Evolutionary conservation across 2,888 invertebrate species (phyloP).

Genomic region (Diaprepes abbreviatus): DNA sequence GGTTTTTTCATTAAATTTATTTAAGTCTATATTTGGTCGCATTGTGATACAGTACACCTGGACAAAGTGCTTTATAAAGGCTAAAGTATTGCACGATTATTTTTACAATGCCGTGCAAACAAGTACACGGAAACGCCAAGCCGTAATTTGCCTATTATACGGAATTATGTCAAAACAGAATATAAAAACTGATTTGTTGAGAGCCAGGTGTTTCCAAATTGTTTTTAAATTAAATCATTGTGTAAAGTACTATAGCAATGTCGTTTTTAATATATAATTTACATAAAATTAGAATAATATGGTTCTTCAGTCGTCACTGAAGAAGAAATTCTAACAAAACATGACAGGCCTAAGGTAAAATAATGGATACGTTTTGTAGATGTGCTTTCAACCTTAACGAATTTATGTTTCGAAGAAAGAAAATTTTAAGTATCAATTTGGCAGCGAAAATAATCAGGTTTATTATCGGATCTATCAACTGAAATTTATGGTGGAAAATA

Average conservation of each 20-base stretch:
- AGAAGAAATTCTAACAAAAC: not conserved
- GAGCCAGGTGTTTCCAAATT: slow-evolving; percentile 28
- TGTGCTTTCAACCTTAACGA: no score
- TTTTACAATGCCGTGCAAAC: slow-evolving; percentile 25
- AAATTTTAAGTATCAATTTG: no score
- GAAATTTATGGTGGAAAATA: no score
- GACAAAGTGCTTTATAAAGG: slow-evolving; percentile 34
- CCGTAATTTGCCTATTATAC: slow-evolving; percentile 29
- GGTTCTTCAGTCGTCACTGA: not conserved
- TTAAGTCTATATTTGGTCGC: slow-evolving; percentile 48
- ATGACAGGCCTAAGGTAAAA: not conserved
- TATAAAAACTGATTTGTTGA: slow-evolving; percentile 25
- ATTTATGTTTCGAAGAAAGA: no score
- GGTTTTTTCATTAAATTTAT: slow-evolving; percentile 47
- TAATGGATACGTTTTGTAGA: no score
- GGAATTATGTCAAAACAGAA: slow-evolving; percentile 27
- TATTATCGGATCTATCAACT: no score
- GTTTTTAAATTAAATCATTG: slow-evolving; percentile 9
- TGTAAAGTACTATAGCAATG: not conserved
- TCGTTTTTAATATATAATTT: not conserved
- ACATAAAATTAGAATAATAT: not conserved
- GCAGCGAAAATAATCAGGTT: no score
- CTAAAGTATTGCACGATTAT: slow-evolving; percentile 30
- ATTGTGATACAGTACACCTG: slow-evolving; percentile 34
- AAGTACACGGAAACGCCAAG: slow-evolving; percentile 21